Base-by-base conservation (phyloP, 1,140 invertebrate genomes). In the Leptinotarsa texana region DNA sequence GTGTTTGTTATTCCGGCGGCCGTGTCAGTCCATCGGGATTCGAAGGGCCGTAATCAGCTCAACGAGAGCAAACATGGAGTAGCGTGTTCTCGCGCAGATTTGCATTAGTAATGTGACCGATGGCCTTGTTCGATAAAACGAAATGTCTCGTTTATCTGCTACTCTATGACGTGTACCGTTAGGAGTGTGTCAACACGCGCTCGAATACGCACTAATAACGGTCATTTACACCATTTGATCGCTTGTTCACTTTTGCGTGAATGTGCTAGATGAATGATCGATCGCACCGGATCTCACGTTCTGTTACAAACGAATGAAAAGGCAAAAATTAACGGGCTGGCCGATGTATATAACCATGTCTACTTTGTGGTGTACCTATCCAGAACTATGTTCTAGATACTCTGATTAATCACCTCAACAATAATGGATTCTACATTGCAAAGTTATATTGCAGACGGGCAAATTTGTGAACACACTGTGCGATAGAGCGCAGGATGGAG, bases 91-190 rank as follows among this genome's bases (percentile, higher is more conserved):
- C 66, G 74, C 73, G 67, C 70, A 76, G 77, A 79, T 80, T 80
- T 80, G 79, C 79, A 79, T 80, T 75, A 76, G 78, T 80, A 80
- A 80, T 80, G 78, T 72, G 76, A 75, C 75, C 76, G 76, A 80
- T 80, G 79, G 63, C 74, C 76, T 75, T 79, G 73, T 79, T 79
- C 75, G 76, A 80, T 80, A 80, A 77, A 77, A 71, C 70, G 74
- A 77, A 71, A 77, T 77, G 74, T 77, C 76, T 77, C 66, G 69
- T 73, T 62, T 57, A 57, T 57, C 51, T 57, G 51, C 51, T 57
- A 57, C 51, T 66, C 74, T 49, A 75, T 77, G 73, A 69, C 74
- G 73, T 69, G 63, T 73, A 73, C 74, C 66, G 68, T 75, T 75
- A 73, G 65, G 63, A 63, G 48, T 73, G 70, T 77, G 66, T 77